Percentiles rank a stretch among this genome's conserved stretches.
Conservation (phyloP, 2,888 invertebrate species). For the Philereme transversata region DNA sequence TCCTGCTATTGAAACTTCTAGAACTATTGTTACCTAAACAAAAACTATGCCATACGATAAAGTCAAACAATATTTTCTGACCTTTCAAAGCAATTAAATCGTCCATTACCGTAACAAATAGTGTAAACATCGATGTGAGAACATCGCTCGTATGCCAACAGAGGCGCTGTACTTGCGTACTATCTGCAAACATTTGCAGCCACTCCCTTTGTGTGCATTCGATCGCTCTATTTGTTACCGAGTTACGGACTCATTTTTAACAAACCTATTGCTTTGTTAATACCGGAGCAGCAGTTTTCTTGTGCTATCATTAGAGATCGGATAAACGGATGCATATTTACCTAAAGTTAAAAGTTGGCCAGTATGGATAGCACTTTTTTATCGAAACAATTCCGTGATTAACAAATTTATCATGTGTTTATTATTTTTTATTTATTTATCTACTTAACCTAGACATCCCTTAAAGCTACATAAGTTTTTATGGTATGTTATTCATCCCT, state of each 20-base stretch:
- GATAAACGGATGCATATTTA: too few relatives aligned
- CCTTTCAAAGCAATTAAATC: constrained; percentile 67
- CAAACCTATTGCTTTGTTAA: background rate
- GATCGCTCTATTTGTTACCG: constrained; percentile 56
- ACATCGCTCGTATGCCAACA: constrained; percentile 49
- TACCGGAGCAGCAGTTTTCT: too few relatives aligned
- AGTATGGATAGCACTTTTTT: too few relatives aligned
- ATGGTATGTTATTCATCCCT: too few relatives aligned
- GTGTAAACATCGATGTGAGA: constrained; percentile 63
- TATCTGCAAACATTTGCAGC: constrained; percentile 66
- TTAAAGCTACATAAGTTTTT: too few relatives aligned
- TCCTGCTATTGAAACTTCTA: too few relatives aligned
- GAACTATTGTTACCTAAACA: background rate
- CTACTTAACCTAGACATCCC: too few relatives aligned
- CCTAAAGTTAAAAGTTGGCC: too few relatives aligned
- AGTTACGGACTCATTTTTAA: constrained; percentile 9
- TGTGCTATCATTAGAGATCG: too few relatives aligned
- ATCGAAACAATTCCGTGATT: too few relatives aligned
- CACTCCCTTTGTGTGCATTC: constrained; percentile 63
- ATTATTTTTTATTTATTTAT: too few relatives aligned
- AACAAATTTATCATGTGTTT: too few relatives aligned
- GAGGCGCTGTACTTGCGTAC: constrained; percentile 43
- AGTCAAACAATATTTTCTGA: constrained; percentile 52
- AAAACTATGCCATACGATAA: constrained; percentile 33
- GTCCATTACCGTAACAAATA: constrained; percentile 74